Evolutionary conservation across 1,140 invertebrate species (phyloP).

Genomic region (Brachionus calyciflorus): DNA sequence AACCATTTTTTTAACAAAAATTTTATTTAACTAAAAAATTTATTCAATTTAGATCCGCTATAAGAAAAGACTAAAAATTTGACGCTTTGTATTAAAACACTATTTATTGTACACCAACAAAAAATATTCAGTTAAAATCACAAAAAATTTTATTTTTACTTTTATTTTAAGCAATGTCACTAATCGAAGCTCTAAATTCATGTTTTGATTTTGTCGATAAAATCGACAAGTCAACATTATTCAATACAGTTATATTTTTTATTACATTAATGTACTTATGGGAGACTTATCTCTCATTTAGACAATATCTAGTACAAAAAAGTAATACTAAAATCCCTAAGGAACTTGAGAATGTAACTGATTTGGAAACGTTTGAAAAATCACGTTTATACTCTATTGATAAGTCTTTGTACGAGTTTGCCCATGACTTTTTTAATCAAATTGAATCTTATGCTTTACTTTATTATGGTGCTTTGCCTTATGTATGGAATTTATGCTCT

Average conservation of each 20-base stretch:
- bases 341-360: neutral
- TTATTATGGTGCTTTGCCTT: conserved; percentile 1
- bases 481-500: conserved; percentile 25
- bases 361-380: conserved; percentile 35
- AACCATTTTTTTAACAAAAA: no score
- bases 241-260: conserved; percentile 22
- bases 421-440: conserved; percentile 14
- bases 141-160: no score
- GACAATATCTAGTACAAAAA: conserved; percentile 28
- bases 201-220: conserved; percentile 44
- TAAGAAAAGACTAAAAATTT: neutral
- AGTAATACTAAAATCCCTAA: neutral
- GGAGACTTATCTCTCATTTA: conserved; percentile 40
- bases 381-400: conserved; percentile 20
- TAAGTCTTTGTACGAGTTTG: conserved; percentile 1
- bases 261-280: conserved; percentile 36
- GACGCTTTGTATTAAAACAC: neutral
- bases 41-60: neutral
- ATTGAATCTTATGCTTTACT: conserved; percentile 6
- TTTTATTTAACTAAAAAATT: no score
- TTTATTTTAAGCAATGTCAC: neutral
- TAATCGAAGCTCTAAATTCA: neutral
- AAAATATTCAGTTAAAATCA: no score
- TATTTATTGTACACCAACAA: neutral
- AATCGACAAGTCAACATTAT: conserved; percentile 21